Base-by-base conservation (phyloP, 1,140 invertebrate genomes). In the Yoshiicerus persimilis region DNA sequence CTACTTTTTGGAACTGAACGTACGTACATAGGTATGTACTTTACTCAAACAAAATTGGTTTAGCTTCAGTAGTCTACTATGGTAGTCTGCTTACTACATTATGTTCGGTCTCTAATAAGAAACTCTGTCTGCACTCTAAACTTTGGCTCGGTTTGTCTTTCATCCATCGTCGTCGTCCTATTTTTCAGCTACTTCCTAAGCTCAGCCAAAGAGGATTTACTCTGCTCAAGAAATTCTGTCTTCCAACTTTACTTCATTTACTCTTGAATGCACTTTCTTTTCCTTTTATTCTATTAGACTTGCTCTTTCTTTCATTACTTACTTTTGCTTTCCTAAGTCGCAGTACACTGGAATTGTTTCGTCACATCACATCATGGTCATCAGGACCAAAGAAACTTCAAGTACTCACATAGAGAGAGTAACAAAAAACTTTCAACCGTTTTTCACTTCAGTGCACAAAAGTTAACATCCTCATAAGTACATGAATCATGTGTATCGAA, bases 101-200 rank as follows among this genome's bases (percentile, higher is more conserved):
- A 34, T 25, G 13, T 27, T 70, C 64, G 23, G 27, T 80, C 75
- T 38, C 30, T n/a, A 80, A 80, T 70, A 80, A 80, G 75, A 80
- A 80, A 80, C 75, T 80, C 75, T 80, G 75, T 80, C 75, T 80
- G 32, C 75, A 80, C 75, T 80, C 32, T 32, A 80, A 30, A 80
- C 32, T 80, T 80, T 80, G 30, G 34, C 75, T 80, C 34, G 30
- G 75, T 25, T 80, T 80, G 75, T 80, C 75, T 80, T 80, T 80
- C 75, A 80, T 80, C 75, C 75, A 23, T 80, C 75, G 75, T 80
- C 75, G 75, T 80, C 75, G 75, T 80, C 32, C 75, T 80, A 80
- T 80, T 80, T 80, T 80, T 80, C 75, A 80, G 30, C 75, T 80
- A 70, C 75, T 80, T 34, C 30, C 30, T 16, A 80, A 80, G 75